These are phyloP conservation scores for Macrophya alboannulata DNA, from an alignment of 2,888 invertebrate genomes.

Conservation along the genomic window DNA sequence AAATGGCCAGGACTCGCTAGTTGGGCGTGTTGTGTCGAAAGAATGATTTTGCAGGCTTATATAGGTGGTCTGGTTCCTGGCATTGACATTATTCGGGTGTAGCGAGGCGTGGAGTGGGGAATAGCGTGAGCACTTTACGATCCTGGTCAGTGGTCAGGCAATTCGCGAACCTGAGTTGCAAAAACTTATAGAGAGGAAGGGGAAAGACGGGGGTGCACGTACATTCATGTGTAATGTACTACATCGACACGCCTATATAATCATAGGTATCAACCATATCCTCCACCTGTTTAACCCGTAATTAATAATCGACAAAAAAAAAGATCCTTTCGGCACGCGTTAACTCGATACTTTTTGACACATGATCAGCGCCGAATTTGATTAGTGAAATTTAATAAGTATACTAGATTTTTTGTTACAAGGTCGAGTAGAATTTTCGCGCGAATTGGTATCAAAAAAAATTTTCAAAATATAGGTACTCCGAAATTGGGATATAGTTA, in stretches of 20 bases:
- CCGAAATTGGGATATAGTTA: neutral
- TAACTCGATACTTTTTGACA: neutral
- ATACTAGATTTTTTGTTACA: neutral
- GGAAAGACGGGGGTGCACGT: neutral
- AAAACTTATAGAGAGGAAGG: conserved; percentile 4
- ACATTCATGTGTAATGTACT: neutral
- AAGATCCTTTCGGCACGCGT: conserved; percentile 39
- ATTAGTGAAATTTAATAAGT: conserved; percentile 39
- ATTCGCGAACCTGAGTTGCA: neutral
- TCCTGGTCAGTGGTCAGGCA: conserved; percentile 21
- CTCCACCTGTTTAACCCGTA: conserved; percentile 18
- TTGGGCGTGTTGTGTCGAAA: conserved; percentile 55
- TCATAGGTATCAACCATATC: neutral
- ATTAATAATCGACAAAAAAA: conserved; percentile 17
- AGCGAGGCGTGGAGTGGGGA: neutral
- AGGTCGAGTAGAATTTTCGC: neutral
- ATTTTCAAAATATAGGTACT: neutral
- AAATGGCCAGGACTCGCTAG: conserved; percentile 56
- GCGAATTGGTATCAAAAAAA: neutral
- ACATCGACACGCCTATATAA: neutral
- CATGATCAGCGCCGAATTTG: neutral
- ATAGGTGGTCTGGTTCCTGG: conserved; percentile 55
- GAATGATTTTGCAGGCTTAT: conserved; percentile 38
- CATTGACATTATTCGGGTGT: conserved; percentile 52
- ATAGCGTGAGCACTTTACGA: neutral